phyloP scores from a whole-genome alignment of 2,113 vertebrate species.

The Gasterosteus nipponicus region DNA sequence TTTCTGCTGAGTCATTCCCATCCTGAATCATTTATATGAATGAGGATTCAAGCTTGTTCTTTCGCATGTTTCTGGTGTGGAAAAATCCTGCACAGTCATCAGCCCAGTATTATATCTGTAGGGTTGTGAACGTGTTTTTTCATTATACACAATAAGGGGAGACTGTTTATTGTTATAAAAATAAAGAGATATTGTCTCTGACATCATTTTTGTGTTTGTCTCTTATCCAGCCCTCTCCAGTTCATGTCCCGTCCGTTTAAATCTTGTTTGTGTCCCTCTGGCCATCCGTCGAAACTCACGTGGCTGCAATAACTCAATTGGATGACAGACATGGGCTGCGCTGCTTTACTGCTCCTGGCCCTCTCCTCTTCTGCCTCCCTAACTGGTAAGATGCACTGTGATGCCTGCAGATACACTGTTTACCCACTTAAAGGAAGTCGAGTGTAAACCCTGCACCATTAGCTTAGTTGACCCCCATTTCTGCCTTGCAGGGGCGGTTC shows the following conservation, averaged over 20 bases:
- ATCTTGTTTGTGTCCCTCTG: slow-evolving; percentile 11
- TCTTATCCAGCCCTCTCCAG: slow-evolving; percentile 6
- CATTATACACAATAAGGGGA: background rate
- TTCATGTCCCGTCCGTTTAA: slow-evolving; percentile 26
- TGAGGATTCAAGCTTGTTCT: background rate
- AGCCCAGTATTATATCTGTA: background rate
- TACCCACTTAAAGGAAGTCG: background rate
- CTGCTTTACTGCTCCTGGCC: slow-evolving; percentile 56
- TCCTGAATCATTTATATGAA: slow-evolving; percentile 54
- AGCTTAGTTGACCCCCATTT: background rate
- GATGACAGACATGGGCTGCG: slow-evolving; percentile 60
- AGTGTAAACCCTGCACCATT: background rate
- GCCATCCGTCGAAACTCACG: background rate
- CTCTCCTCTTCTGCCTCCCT: slow-evolving; percentile 60
- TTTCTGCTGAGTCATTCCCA: slow-evolving; percentile 64
- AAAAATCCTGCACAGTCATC: slow-evolving; percentile 10
- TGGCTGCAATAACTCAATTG: background rate
- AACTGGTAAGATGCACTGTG: slow-evolving; percentile 60
- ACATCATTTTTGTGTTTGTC: background rate
- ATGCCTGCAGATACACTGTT: background rate
- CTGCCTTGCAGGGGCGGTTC: slow-evolving; percentile 54
- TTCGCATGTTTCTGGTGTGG: background rate
- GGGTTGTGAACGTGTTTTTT: background rate
- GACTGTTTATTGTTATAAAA: background rate
- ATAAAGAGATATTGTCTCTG: background rate